Base-by-base conservation (phyloP, 2,113 vertebrate species). In the Brienomyrus longianalis region DNA sequence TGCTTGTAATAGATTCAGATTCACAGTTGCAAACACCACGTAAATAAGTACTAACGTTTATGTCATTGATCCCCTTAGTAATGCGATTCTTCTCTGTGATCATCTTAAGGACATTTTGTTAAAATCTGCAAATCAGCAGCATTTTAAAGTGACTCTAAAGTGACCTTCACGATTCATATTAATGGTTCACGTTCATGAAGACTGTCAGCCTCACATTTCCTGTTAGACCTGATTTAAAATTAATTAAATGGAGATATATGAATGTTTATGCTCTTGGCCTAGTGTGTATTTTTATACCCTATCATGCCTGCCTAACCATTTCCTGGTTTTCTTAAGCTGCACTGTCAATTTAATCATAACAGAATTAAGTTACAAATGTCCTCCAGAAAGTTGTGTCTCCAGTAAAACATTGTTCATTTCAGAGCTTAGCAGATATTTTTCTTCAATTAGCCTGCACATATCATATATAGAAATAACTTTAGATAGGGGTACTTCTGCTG, bases 371-470 rank as follows among this genome's bases (percentile, higher is more conserved):
- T 94, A 96, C 95, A 95, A 93, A 92, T 96, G 94, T 95, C 93
- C 93, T 92, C 94, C 93, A 95, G 94, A 94, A 92, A 92, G 83
- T 56, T 94, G 91, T 96, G 94, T 95, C 92, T 95, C 95, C 93
- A 93, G 93, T 94, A 92, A 91, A 94, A 92, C 93, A 92, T 89
- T 90, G 94, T 93, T 94, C 93, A 93, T 91, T 90, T 45, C 92
- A 39, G 74, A 94, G 93, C 94, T 95, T 94, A 94, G 91, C 92
- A 91, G 91, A 88, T 96, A 95, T 96, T 96, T 96, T 96, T 93
- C 92, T 96, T 96, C 95, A 93, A 96, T 96, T 95, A 95, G 90
- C 95, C 95, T 96, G 95, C 95, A 90, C 92, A 94, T 93, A 93
- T 90, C 90, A 91, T 92, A 15, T 54, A 87, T 90, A 90, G 93